phyloP scores from a whole-genome alignment of 2,888 invertebrate species.

The Lysandra coridon region DNA sequence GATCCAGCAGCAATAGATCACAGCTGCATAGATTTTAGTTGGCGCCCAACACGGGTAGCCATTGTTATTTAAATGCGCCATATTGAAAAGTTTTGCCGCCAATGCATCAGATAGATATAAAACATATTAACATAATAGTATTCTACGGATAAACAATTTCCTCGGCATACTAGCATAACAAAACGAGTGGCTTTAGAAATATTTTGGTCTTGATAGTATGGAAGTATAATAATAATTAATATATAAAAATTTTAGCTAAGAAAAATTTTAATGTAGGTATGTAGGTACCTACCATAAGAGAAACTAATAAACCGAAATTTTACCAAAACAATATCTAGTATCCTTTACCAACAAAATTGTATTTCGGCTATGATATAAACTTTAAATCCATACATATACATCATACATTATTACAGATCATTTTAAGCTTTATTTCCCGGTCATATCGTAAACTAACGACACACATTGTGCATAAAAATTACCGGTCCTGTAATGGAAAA shows the following conservation, averaged over 20 bases:
- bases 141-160: background rate
- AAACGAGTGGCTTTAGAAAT: too few species aligned
- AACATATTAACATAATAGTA: constrained; percentile 23
- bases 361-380: too few species aligned
- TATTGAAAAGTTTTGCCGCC: constrained; percentile 41
- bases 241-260: too few species aligned
- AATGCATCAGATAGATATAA: constrained; percentile 38
- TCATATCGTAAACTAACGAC: background rate
- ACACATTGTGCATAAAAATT: background rate
- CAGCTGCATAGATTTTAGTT: constrained; percentile 44
- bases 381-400: too few species aligned
- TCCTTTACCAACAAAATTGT: too few species aligned
- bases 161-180: background rate
- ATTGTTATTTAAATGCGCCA: constrained; percentile 50
- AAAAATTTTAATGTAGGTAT: too few species aligned
- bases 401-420: background rate
- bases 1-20: constrained; percentile 34
- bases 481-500: constrained; percentile 32
- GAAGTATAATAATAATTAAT: too few species aligned
- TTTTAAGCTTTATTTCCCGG: background rate
- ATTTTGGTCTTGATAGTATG: too few species aligned
- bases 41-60: constrained; percentile 40
- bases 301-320: too few species aligned
- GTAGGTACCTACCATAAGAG: too few species aligned
- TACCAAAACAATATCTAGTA: too few species aligned